Evolutionary conservation across 2,888 invertebrate genomes (phyloP).

Genomic region (Syrista parreyssii): DNA sequence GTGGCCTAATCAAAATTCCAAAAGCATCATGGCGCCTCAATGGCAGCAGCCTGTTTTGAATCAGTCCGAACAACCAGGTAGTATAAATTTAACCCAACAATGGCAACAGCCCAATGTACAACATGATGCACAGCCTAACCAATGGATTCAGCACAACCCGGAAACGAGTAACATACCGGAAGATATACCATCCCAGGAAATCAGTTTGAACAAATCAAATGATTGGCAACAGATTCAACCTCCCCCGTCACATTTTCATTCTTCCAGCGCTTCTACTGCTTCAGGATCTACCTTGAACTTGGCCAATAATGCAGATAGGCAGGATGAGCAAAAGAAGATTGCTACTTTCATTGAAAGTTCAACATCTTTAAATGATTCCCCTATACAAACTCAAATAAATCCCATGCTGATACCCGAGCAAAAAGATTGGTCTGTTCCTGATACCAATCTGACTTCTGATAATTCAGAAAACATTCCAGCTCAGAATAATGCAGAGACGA

Average conservation of each 20-base stretch:
- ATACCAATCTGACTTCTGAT: slow-evolving; percentile 25
- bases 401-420: slow-evolving; percentile 5
- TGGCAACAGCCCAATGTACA: slow-evolving; percentile 31
- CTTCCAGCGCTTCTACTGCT: slow-evolving; percentile 39
- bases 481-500: slow-evolving; percentile 42
- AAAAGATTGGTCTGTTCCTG: slow-evolving; percentile 20
- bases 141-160: slow-evolving; percentile 36
- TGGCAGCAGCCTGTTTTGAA: slow-evolving; percentile 29
- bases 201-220: slow-evolving; percentile 16
- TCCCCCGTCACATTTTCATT: slow-evolving; percentile 36
- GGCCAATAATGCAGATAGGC: slow-evolving; percentile 33
- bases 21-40: slow-evolving; percentile 30
- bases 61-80: slow-evolving; percentile 37
- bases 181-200: slow-evolving; percentile 23
- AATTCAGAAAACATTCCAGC: slow-evolving; percentile 33
- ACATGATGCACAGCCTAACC: slow-evolving; percentile 26
- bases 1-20: slow-evolving; percentile 46
- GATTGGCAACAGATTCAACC: slow-evolving; percentile 45
- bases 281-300: slow-evolving; percentile 43
- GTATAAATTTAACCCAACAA: slow-evolving; percentile 19
- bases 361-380: slow-evolving; percentile 42
- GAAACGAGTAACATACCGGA: slow-evolving; percentile 30
- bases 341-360: slow-evolving; percentile 40
- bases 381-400: slow-evolving; percentile 20
- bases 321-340: slow-evolving; percentile 47